Base-by-base conservation (phyloP, 30 jellyfish, hydroid and myxozoan genomes). In the Turritopsis dohrnii region DNA sequence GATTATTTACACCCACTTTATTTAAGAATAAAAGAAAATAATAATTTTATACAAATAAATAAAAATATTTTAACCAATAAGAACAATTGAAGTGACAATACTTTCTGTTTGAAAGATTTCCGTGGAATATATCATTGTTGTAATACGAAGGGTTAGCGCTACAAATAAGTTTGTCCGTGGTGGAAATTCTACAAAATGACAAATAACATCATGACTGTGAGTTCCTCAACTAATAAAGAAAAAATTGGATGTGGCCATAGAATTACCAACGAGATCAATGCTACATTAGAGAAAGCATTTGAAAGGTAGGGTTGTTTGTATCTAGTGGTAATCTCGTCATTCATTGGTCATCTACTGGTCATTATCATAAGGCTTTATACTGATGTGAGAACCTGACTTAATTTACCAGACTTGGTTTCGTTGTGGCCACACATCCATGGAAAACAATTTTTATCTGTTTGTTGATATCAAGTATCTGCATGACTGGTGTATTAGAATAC, bases 401-500 rank as follows among this genome's bases (percentile, higher is more conserved):
- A 8, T 65, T 69, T 18, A 21, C 25, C 75, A 89, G 96, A 31
- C 66, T 89, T 29, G 97, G 97, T 1, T 73, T 65, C 41, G 74
- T 41, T 22, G 75, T 90, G 23, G 97, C 91, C 17, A 69, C 52
- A 21, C 80, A 66, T 29, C 97, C 97, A 19, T 53, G 52, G 20
- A 60, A 75, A 30, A 83, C 95, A 1, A 90, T 90, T 22, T 66
- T 82, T 8, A 53, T 90, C 25, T 84, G 82, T 21, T 17, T 90
- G 53, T 23, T 77, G 9, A 81, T 85, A 1, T 88, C 92, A 41
- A 92, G 82, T 18, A 74, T 90, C 16, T 90, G 91, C 76, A 88
- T 90, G 54, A 66, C 85, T 66, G 97, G 97, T 0, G 81, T 90
- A 88, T 28, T 90, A 0, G 76, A 82, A 28, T 86, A 83, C 66